Base-by-base conservation (phyloP, 2,888 invertebrate species). In the Ametastegia equiseti region DNA sequence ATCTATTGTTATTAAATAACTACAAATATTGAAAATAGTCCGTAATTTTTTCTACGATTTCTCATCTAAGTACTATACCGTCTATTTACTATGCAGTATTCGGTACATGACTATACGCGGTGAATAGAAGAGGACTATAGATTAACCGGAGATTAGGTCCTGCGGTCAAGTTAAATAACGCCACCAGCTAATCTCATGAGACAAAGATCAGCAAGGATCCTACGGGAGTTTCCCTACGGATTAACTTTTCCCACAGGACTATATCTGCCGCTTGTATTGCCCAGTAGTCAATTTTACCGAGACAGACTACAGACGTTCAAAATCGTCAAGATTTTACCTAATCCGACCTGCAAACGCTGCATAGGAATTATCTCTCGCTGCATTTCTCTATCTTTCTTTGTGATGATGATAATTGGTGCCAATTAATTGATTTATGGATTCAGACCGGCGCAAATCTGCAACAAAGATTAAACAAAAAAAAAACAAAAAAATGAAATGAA, bases 101-200 rank as follows among this genome's bases (percentile, higher is more conserved):
- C n/a, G 33, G 33, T 63, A 63, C 13, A 9, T 36, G 19, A 19
- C 75, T 23, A n/a, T n/a, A 45, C 78, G 78, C 78, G 27, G 15
- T 39, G 36, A 78, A 27, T 78, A 63, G 77, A 11, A 67, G 54
- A 81, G 69, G 81, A 82, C 82, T 57, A 77, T 80, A 83, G 83
- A 84, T 85, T 83, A 83, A 69, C 77, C 81, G 67, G 27, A 78
- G 85, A 85, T 87, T 85, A 78, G 82, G 81, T 83, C 67, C 83
- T 79, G 42, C 33, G 77, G 39, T 60, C 60, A 54, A 75, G 33
- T 78, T 77, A 81, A 87, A 87, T 87, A 86, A 86, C 85, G 86
- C 88, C 87, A 88, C 88, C 86, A 86, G 87, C 82, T 86, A 84
- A 87, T 85, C 86, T 82, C 80, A 71, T 80, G 71, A 82, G 82